Conservation (phyloP, 2,113 vertebrate genomes). For the Dicentrarchus labrax region DNA sequence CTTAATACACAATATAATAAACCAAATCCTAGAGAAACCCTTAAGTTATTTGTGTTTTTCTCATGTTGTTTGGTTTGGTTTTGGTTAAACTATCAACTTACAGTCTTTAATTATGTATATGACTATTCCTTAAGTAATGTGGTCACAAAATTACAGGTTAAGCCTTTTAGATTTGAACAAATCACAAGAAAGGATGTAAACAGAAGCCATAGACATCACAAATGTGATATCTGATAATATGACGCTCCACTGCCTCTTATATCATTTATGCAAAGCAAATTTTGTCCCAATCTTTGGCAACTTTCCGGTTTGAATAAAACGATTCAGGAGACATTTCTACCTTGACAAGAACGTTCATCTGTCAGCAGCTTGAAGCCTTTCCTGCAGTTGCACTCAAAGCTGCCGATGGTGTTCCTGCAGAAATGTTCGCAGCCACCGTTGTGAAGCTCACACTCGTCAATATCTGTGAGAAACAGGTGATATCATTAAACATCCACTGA, state of each 20-base stretch:
- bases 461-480: constrained; percentile 85
- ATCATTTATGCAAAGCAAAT: neutral
- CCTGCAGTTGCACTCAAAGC: constrained; percentile 97
- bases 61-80: neutral
- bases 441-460: constrained; percentile 93
- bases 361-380: constrained; percentile 98
- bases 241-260: neutral
- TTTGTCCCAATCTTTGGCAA: neutral
- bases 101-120: neutral
- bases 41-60: neutral
- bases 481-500: neutral
- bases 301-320: neutral
- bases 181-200: neutral
- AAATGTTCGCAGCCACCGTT: constrained; percentile 96
- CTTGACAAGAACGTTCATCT: constrained; percentile 97
- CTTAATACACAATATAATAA: neutral
- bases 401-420: constrained; percentile 98
- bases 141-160: neutral
- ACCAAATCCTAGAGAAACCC: neutral
- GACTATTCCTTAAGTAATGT: neutral
- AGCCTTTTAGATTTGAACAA: neutral
- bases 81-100: too few relatives aligned
- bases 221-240: neutral
- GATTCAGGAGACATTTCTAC: constrained; percentile 79
- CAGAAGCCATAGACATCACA: neutral